Evolutionary conservation across 2,888 invertebrate genomes (phyloP).

Genomic region (Galeopsomyia nigrocyanea): DNA sequence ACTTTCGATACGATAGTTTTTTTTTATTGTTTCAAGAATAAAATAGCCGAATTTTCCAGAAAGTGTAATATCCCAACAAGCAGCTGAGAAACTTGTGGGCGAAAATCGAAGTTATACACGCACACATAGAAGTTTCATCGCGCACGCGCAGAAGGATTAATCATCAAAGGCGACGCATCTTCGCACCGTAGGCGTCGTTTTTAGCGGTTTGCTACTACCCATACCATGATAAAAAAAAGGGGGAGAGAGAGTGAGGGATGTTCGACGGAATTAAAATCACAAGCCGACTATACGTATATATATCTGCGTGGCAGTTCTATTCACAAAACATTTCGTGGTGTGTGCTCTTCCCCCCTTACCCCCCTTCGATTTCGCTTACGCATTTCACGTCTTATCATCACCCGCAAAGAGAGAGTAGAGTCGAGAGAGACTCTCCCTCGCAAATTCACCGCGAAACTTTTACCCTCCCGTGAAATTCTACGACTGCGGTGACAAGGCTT

Average conservation of each 20-base stretch:
- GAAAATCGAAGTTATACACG: conserved; percentile 11
- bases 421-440: background rate
- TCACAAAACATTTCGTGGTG: too few relatives aligned
- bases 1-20: too few relatives aligned
- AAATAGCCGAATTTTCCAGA: too few relatives aligned
- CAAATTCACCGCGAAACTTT: conserved; percentile 29
- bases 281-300: conserved; percentile 12
- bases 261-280: conserved; percentile 39
- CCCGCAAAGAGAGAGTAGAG: background rate
- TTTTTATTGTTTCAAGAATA: too few relatives aligned
- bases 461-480: conserved; percentile 16
- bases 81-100: too few relatives aligned
- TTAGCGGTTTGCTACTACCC: too few relatives aligned
- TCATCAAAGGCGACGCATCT: conserved; percentile 26
- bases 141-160: conserved; percentile 6
- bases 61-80: too few relatives aligned
- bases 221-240: too few relatives aligned
- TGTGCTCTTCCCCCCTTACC: conserved; percentile 7
- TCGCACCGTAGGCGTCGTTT: conserved; percentile 1
- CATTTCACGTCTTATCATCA: conserved; percentile 9
- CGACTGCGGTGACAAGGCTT: background rate
- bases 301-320: too few relatives aligned
- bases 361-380: conserved; percentile 3
- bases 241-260: background rate
- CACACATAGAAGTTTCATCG: background rate